Evolutionary conservation across 2,113 vertebrate genomes (phyloP).

Genomic region (Irena cyanogastra): DNA sequence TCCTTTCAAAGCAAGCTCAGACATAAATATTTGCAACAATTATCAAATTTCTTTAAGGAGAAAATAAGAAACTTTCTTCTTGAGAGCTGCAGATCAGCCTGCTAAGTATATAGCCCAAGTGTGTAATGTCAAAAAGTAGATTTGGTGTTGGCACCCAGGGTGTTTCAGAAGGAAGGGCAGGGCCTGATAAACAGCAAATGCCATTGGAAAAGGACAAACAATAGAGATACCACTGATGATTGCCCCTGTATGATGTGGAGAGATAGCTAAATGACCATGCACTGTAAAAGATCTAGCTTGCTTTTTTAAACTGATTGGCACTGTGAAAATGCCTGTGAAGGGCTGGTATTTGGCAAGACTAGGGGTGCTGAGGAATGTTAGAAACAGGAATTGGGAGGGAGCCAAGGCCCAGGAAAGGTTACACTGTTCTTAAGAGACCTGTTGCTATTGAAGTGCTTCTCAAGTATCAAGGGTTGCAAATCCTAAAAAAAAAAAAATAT

Average conservation of each 20-base stretch:
- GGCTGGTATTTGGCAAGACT: neutral
- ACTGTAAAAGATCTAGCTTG: neutral
- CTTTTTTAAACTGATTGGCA: neutral
- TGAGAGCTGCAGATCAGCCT: neutral
- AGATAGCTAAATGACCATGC: neutral
- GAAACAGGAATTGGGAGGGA: neutral
- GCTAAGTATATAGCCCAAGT: neutral
- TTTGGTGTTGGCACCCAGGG: neutral
- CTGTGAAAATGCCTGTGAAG: neutral
- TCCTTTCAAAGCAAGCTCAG: neutral
- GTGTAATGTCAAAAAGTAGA: neutral
- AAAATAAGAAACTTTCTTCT: neutral
- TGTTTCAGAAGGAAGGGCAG: neutral
- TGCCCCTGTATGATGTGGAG: neutral
- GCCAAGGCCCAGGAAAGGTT: fast-evolving
- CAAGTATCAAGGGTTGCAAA: neutral
- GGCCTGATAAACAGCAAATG: neutral
- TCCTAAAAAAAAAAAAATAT: neutral
- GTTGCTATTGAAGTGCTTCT: neutral
- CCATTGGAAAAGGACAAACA: neutral
- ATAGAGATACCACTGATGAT: neutral
- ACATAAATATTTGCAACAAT: neutral
- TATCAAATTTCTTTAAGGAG: neutral
- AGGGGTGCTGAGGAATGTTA: neutral
- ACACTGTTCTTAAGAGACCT: fast-evolving